Base-by-base conservation (phyloP, 2,113 vertebrate genomes). In the Hylia prasina region DNA sequence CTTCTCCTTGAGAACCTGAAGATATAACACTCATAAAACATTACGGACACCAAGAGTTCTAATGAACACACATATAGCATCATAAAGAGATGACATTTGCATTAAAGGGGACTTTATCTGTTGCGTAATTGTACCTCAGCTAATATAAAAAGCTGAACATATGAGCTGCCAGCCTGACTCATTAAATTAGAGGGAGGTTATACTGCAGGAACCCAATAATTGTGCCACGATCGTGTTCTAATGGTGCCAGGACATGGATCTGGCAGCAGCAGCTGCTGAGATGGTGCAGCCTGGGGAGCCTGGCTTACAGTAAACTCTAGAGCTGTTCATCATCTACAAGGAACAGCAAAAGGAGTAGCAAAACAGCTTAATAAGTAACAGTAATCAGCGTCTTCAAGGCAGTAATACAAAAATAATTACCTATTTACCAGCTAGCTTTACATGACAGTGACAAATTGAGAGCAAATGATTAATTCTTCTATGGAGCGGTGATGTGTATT, bases 21-120 rank as follows among this genome's bases (percentile, higher is more conserved):
- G 85, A 51, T 65, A 45, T 66, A 92, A 57, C 76, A 71, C 44
- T 80, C 64, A 71, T 88, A 94, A 88, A 95, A 86, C 37, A 21
- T 91, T 73, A 56, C 37, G 83, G 76, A 92, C 71, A 73, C 44
- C 20, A 14, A 63, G 47, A 83, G 64, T 69, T 80, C 54, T 92
- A 94, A 82, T 88, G 92, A 93, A 73, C 50, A 65, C 45, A 37
- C 30, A n/a, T 30, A 68, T 0, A 87, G 39, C 42, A 77, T 91
- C 57, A 69, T 94, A 90, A 96, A 88, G 58, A 88, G 73, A 27
- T 93, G 73, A 68, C 58, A 95, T 93, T 89, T 87, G 61, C 70
- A 33, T 93, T 93, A 65, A 89, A 95, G 39, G 24, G 31, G 47
- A 21, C 65, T 89, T 84, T 61, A 58, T 64, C 84, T 85, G 56